These are phyloP conservation scores for Myrmophylax atrothorax DNA, from an alignment of 2,113 vertebrate species.

Conservation along the genomic window DNA sequence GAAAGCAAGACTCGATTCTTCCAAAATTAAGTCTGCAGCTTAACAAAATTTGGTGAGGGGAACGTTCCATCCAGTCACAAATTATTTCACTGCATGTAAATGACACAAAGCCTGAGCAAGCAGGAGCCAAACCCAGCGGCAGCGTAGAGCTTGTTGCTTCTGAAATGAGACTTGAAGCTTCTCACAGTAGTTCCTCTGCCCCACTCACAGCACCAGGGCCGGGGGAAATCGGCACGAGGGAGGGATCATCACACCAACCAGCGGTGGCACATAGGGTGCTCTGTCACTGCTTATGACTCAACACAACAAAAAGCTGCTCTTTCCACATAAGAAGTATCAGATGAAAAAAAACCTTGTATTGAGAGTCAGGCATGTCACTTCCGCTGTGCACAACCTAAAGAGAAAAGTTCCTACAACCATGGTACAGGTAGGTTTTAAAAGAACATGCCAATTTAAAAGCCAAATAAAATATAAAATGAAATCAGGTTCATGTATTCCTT, in stretches of 20 bases:
- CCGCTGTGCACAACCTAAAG: neutral
- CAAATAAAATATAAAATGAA: neutral
- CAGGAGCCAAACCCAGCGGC: neutral
- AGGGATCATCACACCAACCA: neutral
- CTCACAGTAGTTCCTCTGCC: neutral
- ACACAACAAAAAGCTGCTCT: neutral
- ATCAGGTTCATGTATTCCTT: neutral
- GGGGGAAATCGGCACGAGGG: neutral
- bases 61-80: neutral
- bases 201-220: fast-evolving
- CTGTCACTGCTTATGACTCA: neutral
- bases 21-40: fast-evolving
- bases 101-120: neutral
- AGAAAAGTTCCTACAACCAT: neutral
- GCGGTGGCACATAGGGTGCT: neutral
- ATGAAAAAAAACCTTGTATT: neutral
- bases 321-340: neutral
- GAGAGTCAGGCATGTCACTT: neutral
- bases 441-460: conserved; percentile 36
- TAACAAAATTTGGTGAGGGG: neutral
- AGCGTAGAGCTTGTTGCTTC: neutral
- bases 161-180: neutral
- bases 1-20: neutral
- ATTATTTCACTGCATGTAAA: neutral
- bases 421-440: neutral